These are phyloP conservation scores for Heterochromis multidens DNA, from an alignment of 2,113 vertebrate genomes.

Conservation along the genomic window DNA sequence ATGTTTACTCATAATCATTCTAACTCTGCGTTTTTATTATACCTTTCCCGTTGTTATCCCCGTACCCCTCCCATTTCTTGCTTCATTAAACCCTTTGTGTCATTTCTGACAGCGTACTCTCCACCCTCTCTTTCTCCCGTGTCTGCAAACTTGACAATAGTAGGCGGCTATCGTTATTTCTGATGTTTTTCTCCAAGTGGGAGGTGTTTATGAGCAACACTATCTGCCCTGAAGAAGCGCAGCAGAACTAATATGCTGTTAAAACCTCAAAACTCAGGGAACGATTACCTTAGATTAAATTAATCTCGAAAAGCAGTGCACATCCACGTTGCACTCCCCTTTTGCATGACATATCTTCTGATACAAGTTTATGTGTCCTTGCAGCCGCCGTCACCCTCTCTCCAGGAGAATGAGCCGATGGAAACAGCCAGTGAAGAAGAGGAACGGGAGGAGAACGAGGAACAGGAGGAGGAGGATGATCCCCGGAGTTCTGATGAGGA, in stretches of 20 bases:
- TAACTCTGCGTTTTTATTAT: not conserved
- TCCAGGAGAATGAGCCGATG: conserved; percentile 43
- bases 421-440: conserved; percentile 33
- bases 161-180: conserved; percentile 14
- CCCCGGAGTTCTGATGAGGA: conserved; percentile 51
- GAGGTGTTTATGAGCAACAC: not conserved
- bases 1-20: not conserved
- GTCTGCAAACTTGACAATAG: conserved; percentile 5
- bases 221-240: not conserved
- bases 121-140: not conserved
- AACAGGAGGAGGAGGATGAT: conserved; percentile 26
- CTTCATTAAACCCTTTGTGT: conserved; percentile 50
- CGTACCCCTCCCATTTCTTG: not conserved
- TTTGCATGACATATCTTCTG: not conserved
- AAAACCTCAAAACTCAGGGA: not conserved
- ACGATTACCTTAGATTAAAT: not conserved
- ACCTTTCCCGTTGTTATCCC: not conserved
- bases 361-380: not conserved
- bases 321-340: not conserved
- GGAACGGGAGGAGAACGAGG: conserved; percentile 19
- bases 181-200: not conserved
- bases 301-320: not conserved
- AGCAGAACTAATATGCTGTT: not conserved
- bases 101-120: not conserved
- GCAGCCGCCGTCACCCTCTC: not conserved